Base-by-base conservation (phyloP, 2,113 vertebrate species). In the Peromyscus leucopus region DNA sequence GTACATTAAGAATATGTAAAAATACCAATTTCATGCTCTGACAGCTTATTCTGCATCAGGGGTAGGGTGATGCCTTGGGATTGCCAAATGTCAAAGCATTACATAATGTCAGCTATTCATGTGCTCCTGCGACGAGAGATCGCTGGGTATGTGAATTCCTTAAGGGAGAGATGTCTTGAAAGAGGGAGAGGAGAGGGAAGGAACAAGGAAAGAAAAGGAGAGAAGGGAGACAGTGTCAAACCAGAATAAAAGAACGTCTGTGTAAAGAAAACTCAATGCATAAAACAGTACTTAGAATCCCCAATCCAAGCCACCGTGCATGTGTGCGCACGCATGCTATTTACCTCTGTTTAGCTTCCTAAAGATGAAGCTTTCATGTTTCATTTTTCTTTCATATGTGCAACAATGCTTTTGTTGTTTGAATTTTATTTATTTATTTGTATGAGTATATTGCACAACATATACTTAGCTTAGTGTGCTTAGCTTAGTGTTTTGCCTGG, bases 11-110 rank as follows among this genome's bases (percentile, higher is more conserved):
- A 98, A 98, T 98, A 99, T 98, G 98, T 98, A 99, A 98, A 99
- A 98, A 98, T 98, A 98, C 98, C 98, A 98, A 98, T 99, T 98
- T 99, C 98, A 99, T 99, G 98, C 98, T 99, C 98, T 99, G 98
- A 98, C 98, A 99, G 95, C 98, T 98, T 98, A 99, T 98, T 99
- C 98, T 97, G 71, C 98, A 97, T 97, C 98, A 98, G 98, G 98
- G 96, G 96, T 98, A 95, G 98, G 97, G 98, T 98, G 97, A 97
- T 94, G 96, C 97, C 98, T 97, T 86, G 97, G 98, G 98, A 98
- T 98, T 97, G 98, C 98, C 98, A 98, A 98, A 98, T 98, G 98
- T 98, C 98, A 98, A 98, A 98, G 97, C 96, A 96, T 97, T 98
- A 98, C 97, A 98, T 97, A 98, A 98, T 96, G 97, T 95, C 97